Conservation (phyloP, 1,140 invertebrate species). For the Leucophenga varia region DNA sequence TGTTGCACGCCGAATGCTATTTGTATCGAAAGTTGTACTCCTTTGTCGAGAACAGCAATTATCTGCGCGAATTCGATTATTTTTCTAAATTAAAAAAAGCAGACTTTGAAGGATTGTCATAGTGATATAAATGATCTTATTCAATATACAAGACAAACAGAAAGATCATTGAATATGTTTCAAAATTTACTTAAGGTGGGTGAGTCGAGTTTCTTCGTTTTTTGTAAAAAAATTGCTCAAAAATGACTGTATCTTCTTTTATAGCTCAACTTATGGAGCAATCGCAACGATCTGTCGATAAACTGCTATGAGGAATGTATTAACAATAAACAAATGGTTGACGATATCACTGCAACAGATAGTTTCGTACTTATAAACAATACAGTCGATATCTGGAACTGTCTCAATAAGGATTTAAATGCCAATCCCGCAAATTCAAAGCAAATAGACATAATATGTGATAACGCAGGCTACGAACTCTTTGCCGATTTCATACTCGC, state of each 20-base stretch:
- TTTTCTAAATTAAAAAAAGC: constrained; percentile 77
- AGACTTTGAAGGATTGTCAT: constrained; percentile 62
- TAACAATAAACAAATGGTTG: constrained; percentile 62
- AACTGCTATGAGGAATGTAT: constrained; percentile 64
- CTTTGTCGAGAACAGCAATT: constrained; percentile 72
- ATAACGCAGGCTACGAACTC: constrained; percentile 94
- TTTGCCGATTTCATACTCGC: constrained; percentile 89
- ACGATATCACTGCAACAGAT: constrained; percentile 66
- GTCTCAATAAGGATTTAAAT: too few species aligned
- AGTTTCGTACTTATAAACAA: constrained; percentile 71
- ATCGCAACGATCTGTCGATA: constrained; percentile 84
- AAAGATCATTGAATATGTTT: constrained; percentile 57
- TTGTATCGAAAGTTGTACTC: constrained; percentile 85
- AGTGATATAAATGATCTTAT: constrained; percentile 63
- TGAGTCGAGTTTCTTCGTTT: background rate
- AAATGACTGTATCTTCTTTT: constrained; percentile 13
- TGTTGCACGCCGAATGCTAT: constrained; percentile 92
- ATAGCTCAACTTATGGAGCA: constrained; percentile 69
- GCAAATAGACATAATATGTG: constrained; percentile 77
- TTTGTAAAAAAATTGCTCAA: too few species aligned
- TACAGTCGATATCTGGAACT: constrained; percentile 60
- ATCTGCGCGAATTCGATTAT: constrained; percentile 71
- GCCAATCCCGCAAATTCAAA: too few species aligned
- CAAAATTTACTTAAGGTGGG: constrained; percentile 62
- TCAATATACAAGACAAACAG: constrained; percentile 29